Evolutionary conservation across 2,797 vertebrate species (phyloP), one percentile per base, ranked within the genome.

Genomic region (Sebastes cheni): DNA sequence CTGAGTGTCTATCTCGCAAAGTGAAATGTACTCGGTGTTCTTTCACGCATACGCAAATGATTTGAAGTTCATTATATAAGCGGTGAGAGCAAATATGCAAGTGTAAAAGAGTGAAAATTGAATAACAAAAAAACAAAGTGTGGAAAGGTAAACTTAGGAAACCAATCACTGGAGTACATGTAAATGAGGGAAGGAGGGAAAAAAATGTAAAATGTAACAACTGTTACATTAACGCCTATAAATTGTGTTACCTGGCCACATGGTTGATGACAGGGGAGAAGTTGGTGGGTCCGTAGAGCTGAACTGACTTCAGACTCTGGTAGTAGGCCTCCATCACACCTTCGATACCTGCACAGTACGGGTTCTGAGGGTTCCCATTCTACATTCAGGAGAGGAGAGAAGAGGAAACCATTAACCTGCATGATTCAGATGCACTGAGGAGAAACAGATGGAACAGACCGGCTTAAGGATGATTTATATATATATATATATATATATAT

Each of bases 281-380:
- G 92, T 99, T 99, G 70, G 98, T 99, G 71, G 98, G 98, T 67
- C 98, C 98, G n/a, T 99, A 99, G 30, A 99, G 96, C 80, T 99
- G 97, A 13, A 99, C 98, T 14, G 97, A 98, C 90, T 98, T 99
- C 75, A 99, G 95, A 87, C 97, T 99, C 94, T 96, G 96, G 76
- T 99, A 99, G 82, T 99, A 99, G 1, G 98, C 97, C 73, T 99
- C 98, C 98, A 99, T 98, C 59, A 99, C 98, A 2, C 98, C 98
- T 1, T 99, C 98, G 14, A 99, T 99, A 61, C 98, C 97, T 30
- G 96, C 91, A 80, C 98, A 99, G 88, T 99, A 99, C 0, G 98
- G 98, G 82, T 99, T 99, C 91, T 98, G 98, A 81, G 98, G 97
- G 83, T 98, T 99, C 84, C 98, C 98, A 25, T 99, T 99, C 98